Evolutionary conservation across 2,113 vertebrate genomes (phyloP).

Genomic region (Gopherus evgoodei): DNA sequence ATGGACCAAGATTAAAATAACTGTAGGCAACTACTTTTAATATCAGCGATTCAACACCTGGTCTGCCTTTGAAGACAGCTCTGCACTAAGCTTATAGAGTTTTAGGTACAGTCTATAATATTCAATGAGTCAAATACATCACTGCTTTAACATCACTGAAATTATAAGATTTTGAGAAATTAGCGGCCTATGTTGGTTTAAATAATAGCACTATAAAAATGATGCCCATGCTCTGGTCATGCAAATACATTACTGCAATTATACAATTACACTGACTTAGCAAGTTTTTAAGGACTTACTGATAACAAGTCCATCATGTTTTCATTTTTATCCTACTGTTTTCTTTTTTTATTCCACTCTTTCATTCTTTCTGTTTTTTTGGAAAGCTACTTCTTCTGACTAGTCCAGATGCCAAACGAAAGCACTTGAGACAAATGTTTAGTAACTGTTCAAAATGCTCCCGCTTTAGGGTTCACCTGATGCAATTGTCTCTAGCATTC

Average conservation of each 20-base stretch:
- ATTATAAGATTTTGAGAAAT: neutral
- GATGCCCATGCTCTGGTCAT: neutral
- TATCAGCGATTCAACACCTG: neutral
- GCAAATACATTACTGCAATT: neutral
- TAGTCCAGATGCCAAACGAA: neutral
- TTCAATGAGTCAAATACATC: neutral
- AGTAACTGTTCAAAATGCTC: neutral
- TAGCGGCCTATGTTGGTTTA: neutral
- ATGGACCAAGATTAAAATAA: constrained; percentile 28
- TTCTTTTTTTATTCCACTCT: neutral
- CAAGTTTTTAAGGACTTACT: neutral
- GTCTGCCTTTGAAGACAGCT: neutral
- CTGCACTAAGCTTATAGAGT: neutral
- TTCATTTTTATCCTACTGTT: neutral
- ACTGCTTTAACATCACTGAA: neutral
- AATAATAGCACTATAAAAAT: neutral
- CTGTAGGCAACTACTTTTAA: neutral
- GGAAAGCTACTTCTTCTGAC: neutral
- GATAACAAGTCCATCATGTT: neutral
- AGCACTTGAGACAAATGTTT: neutral
- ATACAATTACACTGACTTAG: neutral
- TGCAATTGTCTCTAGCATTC: neutral
- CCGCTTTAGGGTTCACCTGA: neutral
- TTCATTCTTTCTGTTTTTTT: neutral
- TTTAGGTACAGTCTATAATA: neutral